phyloP scores from a whole-genome alignment of 2,888 invertebrate species.

The Hirtodrosophila alboralis region DNA sequence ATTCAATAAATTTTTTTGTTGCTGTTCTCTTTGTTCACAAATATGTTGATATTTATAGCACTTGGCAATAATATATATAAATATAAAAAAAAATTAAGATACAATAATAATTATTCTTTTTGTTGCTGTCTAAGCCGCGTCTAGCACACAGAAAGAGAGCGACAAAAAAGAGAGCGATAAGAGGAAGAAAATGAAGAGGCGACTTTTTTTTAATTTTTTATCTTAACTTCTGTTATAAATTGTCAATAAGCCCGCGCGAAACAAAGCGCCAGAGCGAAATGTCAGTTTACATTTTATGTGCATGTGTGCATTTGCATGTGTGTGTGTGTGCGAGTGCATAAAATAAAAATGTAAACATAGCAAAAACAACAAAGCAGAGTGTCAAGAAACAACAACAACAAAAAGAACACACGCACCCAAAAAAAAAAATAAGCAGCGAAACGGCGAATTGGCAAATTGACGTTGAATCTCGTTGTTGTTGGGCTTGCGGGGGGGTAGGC shows the following conservation, averaged over 20 bases:
- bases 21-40: constrained; percentile 53
- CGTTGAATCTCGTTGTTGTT: constrained; percentile 40
- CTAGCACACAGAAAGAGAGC: constrained; percentile 18
- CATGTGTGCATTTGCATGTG: constrained; percentile 10
- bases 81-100: constrained; percentile 24
- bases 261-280: constrained; percentile 73
- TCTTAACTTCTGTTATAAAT: constrained; percentile 50
- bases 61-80: constrained; percentile 38
- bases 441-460: constrained; percentile 36
- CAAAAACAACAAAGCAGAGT: constrained; percentile 54
- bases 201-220: constrained; percentile 29
- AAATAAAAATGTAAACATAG: constrained; percentile 55
- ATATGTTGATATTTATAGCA: constrained; percentile 47
- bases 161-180: background rate
- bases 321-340: constrained; percentile 4
- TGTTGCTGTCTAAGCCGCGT: constrained; percentile 29
- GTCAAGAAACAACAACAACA: constrained; percentile 34
- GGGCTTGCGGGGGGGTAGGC: constrained; percentile 11
- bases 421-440: constrained; percentile 48
- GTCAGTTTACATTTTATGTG: constrained; percentile 61
- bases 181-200: constrained; percentile 6
- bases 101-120: constrained; percentile 1
- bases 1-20: constrained; percentile 30
- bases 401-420: constrained; percentile 60
- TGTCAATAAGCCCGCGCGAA: constrained; percentile 77